Percentiles rank a stretch among this genome's conserved stretches.
Evolutionary conservation across 2,888 invertebrate genomes (phyloP).

Genomic region (Heliconius erato): DNA sequence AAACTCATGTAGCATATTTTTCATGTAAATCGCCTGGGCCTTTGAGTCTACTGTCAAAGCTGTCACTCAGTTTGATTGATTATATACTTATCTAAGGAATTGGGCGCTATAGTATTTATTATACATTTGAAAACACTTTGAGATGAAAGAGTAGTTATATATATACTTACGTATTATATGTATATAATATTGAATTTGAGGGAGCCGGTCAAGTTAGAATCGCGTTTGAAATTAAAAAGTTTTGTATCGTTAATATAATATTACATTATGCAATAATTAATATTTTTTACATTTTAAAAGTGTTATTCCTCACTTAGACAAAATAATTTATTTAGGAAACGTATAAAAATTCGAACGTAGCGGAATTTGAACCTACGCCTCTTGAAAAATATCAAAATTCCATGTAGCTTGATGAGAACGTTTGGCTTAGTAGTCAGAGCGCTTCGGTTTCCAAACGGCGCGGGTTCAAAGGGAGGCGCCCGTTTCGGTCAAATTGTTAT

Average conservation of each 20-base stretch:
- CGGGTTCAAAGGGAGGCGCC: no score
- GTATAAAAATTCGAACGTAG: no score
- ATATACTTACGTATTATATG: neutral
- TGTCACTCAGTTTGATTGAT: constrained; percentile 67
- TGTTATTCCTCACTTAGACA: no score
- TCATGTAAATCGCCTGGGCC: constrained; percentile 57
- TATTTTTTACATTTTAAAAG: no score
- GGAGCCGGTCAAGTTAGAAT: neutral
- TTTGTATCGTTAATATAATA: neutral
- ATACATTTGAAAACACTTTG: constrained; percentile 19
- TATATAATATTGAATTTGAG: neutral
- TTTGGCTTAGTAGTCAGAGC: no score
- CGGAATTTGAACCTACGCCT: no score
- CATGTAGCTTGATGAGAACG: no score
- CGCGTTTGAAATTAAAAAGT: neutral
- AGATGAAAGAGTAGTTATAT: constrained; percentile 23
- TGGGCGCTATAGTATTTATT: constrained; percentile 27
- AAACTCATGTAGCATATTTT: constrained; percentile 53
- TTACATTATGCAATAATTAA: no score
- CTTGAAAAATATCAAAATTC: no score
- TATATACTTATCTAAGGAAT: constrained; percentile 51
- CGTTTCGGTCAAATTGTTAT: no score
- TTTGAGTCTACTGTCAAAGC: constrained; percentile 63
- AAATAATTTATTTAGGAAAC: no score
- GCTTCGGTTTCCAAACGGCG: no score